Percentiles rank a stretch among this genome's conserved stretches.
phyloP scores from a whole-genome alignment of 2,797 vertebrate genomes.

The Catamblyrhynchus diadema region DNA sequence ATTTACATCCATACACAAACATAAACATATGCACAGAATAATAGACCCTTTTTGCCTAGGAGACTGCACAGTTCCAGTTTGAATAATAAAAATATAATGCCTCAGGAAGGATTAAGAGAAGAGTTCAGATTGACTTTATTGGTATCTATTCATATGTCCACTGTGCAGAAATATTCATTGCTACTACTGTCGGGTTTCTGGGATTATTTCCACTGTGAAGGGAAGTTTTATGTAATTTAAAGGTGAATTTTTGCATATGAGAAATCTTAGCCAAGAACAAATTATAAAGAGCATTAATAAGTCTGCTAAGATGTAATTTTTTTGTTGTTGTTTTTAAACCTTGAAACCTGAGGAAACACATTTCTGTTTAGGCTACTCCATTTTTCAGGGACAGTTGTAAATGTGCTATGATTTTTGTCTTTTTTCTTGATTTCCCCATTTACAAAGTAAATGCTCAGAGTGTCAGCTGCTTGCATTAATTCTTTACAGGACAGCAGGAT shows the following conservation, averaged over 20 bases:
- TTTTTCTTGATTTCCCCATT: background rate
- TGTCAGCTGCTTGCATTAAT: background rate
- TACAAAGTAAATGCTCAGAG: background rate
- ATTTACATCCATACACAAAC: background rate
- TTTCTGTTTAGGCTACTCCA: background rate
- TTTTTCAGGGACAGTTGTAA: background rate
- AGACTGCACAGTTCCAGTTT: background rate
- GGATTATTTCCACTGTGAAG: background rate
- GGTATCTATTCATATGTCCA: background rate
- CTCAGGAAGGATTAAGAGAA: background rate
- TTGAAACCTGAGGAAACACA: background rate
- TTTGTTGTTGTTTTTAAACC: background rate
- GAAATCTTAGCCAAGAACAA: background rate
- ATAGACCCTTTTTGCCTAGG: background rate
- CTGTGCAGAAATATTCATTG: background rate
- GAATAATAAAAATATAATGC: background rate
- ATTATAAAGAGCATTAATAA: background rate
- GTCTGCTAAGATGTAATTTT: background rate
- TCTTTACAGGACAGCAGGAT: slow-evolving; percentile 9
- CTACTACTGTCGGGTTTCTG: background rate
- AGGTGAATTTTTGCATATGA: background rate
- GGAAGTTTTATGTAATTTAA: background rate
- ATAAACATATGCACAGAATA: background rate
- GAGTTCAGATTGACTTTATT: background rate
- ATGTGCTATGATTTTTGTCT: background rate